These are phyloP conservation scores for Echinarachnius parma DNA, from an alignment of 53 echinoderm and acorn worm species.

Conservation along the genomic window DNA sequence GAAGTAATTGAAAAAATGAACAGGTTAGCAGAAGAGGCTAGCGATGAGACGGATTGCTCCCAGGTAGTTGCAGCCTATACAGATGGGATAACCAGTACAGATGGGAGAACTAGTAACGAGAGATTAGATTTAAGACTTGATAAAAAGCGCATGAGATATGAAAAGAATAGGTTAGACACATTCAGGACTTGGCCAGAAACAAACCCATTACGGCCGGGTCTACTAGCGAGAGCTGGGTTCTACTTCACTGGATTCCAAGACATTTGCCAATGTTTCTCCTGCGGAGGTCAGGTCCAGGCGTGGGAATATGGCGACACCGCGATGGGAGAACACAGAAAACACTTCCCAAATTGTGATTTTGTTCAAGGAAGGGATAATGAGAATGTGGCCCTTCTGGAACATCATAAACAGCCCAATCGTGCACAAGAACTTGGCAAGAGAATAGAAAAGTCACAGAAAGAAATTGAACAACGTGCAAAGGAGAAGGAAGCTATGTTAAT, in stretches of 20 bases:
- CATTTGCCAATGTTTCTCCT: conserved; percentile 67
- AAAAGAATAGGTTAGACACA: conserved; percentile 4
- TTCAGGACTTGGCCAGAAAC: conserved; percentile 54
- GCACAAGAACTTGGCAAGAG: background rate
- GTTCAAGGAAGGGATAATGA: conserved; percentile 32
- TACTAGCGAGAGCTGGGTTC: conserved; percentile 78
- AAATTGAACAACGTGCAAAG: conserved; percentile 29
- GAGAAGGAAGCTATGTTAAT: conserved; percentile 59
- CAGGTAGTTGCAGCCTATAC: background rate
- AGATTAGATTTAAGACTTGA: background rate
- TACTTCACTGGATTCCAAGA: conserved; percentile 60
- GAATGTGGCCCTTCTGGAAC: conserved; percentile 43
- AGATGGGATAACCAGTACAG: background rate
- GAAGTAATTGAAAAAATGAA: too few species aligned
- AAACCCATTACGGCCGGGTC: conserved; percentile 34
- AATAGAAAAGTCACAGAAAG: conserved; percentile 21
- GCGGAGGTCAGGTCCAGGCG: conserved; percentile 57
- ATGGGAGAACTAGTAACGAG: background rate
- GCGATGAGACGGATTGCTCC: conserved; percentile 9
- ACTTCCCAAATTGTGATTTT: conserved; percentile 64
- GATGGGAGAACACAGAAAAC: conserved; percentile 75
- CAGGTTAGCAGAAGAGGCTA: too few species aligned
- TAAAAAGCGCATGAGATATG: background rate
- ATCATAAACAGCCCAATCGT: background rate
- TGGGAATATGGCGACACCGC: conserved; percentile 74